Evolutionary conservation across 2,797 vertebrate genomes (phyloP).

Genomic region (Malacoctenus gilli): DNA sequence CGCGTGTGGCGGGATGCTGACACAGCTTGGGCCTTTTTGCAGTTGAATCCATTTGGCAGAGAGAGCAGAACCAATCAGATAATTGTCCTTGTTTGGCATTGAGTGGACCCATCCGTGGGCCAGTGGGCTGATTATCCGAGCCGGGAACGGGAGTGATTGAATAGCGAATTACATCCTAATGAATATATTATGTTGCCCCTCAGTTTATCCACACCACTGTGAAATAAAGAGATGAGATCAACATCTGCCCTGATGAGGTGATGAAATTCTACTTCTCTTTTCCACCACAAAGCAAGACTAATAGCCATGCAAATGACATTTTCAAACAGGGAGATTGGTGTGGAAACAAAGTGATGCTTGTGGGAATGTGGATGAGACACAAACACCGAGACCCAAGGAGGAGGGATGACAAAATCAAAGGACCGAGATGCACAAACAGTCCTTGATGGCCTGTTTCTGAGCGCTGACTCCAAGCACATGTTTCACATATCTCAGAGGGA

Average conservation of each 20-base stretch:
- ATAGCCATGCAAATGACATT: slow-evolving; percentile 70
- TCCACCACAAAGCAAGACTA: slow-evolving; percentile 69
- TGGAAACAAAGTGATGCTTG: slow-evolving; percentile 29
- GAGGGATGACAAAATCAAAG: slow-evolving; percentile 46
- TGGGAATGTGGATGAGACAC: slow-evolving; percentile 25
- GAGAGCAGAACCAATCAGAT: slow-evolving; percentile 81
- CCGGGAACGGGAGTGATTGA: slow-evolving; percentile 75
- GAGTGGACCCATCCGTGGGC: slow-evolving; percentile 77
- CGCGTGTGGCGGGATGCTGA: slow-evolving; percentile 67
- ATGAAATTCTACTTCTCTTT: slow-evolving; percentile 70
- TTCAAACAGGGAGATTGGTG: slow-evolving; percentile 62
- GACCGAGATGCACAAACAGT: slow-evolving; percentile 38
- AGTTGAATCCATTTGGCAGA: slow-evolving; percentile 77
- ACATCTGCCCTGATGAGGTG: slow-evolving; percentile 72
- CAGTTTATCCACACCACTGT: slow-evolving; percentile 71
- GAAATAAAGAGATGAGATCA: slow-evolving; percentile 76
- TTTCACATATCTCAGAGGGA: slow-evolving; percentile 27
- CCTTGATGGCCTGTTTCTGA: slow-evolving; percentile 41
- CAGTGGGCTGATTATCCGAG: slow-evolving; percentile 78
- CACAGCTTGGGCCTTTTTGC: slow-evolving; percentile 70
- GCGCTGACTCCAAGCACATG: slow-evolving; percentile 13
- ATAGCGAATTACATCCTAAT: slow-evolving; percentile 80
- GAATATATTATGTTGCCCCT: slow-evolving; percentile 78
- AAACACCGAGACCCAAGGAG: slow-evolving; percentile 16
- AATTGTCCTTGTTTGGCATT: slow-evolving; percentile 85